These are phyloP conservation scores for Fragum whitleyi DNA, from an alignment of 2,888 invertebrate genomes.

Conservation along the genomic window DNA sequence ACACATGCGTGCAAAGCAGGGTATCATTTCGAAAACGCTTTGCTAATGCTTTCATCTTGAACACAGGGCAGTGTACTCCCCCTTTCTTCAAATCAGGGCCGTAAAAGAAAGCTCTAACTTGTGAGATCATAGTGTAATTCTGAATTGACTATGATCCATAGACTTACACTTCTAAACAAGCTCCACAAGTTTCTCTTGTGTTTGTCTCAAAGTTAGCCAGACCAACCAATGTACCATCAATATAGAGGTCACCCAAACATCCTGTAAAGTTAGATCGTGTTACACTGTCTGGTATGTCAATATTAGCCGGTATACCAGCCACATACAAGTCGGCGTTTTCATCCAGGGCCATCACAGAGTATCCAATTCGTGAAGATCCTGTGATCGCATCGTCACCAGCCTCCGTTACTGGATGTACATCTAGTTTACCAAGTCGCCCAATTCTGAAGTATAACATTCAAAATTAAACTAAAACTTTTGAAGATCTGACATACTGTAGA, in stretches of 20 bases:
- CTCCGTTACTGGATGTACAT: conserved; percentile 87
- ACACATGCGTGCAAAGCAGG: too few species aligned
- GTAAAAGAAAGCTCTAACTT: too few species aligned
- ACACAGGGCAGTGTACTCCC: too few species aligned
- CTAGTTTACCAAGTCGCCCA: conserved; percentile 90
- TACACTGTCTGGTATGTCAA: conserved; percentile 63
- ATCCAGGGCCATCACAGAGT: conserved; percentile 88
- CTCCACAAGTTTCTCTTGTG: conserved; percentile 87
- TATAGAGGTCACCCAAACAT: conserved; percentile 92
- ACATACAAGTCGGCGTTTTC: conserved; percentile 72
- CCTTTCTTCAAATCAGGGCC: too few species aligned
- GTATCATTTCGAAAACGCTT: too few species aligned
- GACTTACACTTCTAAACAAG: conserved; percentile 91
- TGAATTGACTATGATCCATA: too few species aligned
- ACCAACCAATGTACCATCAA: conserved; percentile 92
- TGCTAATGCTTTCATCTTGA: too few species aligned
- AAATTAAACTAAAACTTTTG: background rate
- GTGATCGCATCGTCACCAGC: conserved; percentile 81
- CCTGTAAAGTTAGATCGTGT: conserved; percentile 87
- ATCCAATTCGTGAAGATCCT: conserved; percentile 87
- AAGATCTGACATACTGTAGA: too few species aligned
- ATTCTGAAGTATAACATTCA: conserved; percentile 85
- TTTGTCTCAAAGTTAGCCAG: conserved; percentile 92
- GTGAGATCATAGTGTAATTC: too few species aligned
- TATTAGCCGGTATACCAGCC: conserved; percentile 69